Evolutionary conservation across 35 echinoderm and acorn worm species (phyloP).

Genomic region (Eucidaris tribuloides): DNA sequence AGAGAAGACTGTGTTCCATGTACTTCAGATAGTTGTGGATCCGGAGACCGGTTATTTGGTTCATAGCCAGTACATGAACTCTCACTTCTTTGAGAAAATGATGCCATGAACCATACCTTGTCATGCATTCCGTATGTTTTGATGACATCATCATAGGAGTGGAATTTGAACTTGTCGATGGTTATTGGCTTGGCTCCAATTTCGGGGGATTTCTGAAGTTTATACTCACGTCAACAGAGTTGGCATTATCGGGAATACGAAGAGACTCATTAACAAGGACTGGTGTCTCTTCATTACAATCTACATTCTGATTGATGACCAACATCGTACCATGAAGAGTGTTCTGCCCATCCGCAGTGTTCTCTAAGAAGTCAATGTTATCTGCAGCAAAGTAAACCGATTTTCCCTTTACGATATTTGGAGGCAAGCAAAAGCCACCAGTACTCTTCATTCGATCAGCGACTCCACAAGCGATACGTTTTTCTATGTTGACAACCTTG

Average conservation of each 20-base stretch:
- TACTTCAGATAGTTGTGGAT: too few species aligned
- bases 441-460: slow-evolving; percentile 32
- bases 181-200: background rate
- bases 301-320: slow-evolving; percentile 24
- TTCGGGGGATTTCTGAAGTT: background rate
- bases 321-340: slow-evolving; percentile 47
- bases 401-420: slow-evolving; percentile 27
- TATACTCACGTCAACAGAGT: background rate
- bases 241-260: background rate
- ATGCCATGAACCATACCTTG: slow-evolving; percentile 7
- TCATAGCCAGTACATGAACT: too few species aligned
- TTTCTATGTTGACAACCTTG: slow-evolving; percentile 13
- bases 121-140: background rate
- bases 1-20: too few species aligned
- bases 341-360: slow-evolving; percentile 55
- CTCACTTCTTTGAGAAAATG: background rate
- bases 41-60: too few species aligned
- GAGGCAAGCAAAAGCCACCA: slow-evolving; percentile 26
- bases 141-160: background rate
- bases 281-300: background rate
- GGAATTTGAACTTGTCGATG: background rate
- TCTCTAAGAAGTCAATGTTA: slow-evolving; percentile 50
- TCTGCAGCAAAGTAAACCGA: slow-evolving; percentile 38
- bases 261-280: background rate
- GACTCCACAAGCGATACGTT: slow-evolving; percentile 30